Evolutionary conservation across 2,888 invertebrate species (phyloP).

Genomic region (Acronicta alni): DNA sequence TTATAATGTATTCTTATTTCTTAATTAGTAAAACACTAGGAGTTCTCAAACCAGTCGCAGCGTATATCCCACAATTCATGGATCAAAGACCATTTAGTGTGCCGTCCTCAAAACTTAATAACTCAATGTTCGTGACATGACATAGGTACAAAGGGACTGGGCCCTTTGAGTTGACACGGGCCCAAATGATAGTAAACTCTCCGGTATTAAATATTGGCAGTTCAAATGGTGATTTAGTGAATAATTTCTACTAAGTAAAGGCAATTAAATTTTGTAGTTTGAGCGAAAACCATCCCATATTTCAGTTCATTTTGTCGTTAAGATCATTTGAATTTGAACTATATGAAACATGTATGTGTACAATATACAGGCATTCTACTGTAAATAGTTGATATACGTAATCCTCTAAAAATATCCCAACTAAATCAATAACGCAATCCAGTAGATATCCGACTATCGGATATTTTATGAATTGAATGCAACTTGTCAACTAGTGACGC

Average conservation of each 20-base stretch:
- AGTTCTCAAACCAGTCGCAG: too few relatives aligned
- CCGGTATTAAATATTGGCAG: slow-evolving; percentile 27
- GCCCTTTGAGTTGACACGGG: slow-evolving; percentile 20
- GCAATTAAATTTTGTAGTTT: slow-evolving; percentile 4
- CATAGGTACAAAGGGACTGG: slow-evolving; percentile 12
- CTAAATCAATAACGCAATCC: slow-evolving; percentile 44
- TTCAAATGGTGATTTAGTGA: slow-evolving; percentile 15
- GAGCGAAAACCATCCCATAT: too few relatives aligned
- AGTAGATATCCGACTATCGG: slow-evolving; percentile 12
- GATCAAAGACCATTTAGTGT: not conserved
- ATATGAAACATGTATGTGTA: slow-evolving; percentile 1
- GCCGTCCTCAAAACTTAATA: not conserved
- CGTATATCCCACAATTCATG: not conserved
- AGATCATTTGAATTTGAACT: too few relatives aligned
- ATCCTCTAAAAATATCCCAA: slow-evolving; percentile 28
- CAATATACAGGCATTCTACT: slow-evolving; percentile 6
- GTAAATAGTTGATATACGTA: slow-evolving; percentile 14
- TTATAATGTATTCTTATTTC: too few relatives aligned
- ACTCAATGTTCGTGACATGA: not conserved
- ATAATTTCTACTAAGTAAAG: slow-evolving; percentile 29
- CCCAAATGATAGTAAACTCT: slow-evolving; percentile 23
- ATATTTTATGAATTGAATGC: slow-evolving; percentile 45
- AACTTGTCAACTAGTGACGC: slow-evolving; percentile 28
- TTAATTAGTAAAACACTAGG: too few relatives aligned
- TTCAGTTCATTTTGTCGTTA: too few relatives aligned